Evolutionary conservation across 2,797 vertebrate species (phyloP).

Genomic region (Acridotheres tristis): DNA sequence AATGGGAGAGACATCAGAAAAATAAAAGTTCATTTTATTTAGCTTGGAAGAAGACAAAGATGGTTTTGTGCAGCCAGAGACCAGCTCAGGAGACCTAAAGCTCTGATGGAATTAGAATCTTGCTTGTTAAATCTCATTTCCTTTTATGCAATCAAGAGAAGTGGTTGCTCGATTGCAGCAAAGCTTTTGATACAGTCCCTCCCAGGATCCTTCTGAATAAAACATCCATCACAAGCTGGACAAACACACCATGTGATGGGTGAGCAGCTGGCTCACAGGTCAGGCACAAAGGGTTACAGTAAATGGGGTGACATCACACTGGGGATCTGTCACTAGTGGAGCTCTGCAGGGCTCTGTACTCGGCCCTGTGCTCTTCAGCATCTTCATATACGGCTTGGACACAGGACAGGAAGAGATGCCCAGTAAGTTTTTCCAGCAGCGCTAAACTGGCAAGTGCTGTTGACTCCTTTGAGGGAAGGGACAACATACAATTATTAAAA

Average conservation of each 20-base stretch:
- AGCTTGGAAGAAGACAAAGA: not conserved
- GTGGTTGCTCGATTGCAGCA: not conserved
- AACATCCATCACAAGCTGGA: not conserved
- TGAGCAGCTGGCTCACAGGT: accelerated
- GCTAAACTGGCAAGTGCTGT: not conserved
- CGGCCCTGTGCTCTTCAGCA: accelerated
- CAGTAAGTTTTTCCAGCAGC: not conserved
- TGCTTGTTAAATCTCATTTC: not conserved
- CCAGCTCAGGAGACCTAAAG: not conserved
- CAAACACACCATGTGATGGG: too few species aligned
- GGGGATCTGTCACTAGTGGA: not conserved
- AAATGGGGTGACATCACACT: not conserved
- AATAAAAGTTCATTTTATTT: not conserved
- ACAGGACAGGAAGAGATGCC: not conserved
- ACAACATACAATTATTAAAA: not conserved
- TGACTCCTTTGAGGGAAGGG: accelerated
- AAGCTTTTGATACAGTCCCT: not conserved
- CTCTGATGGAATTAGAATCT: not conserved
- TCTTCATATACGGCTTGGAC: accelerated
- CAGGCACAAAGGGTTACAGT: not conserved
- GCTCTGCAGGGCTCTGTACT: not conserved
- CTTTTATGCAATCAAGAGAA: not conserved
- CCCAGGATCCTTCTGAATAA: not conserved
- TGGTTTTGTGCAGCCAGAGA: not conserved
- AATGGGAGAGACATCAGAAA: not conserved